These are phyloP conservation scores for Globodera rostochiensis DNA, from an alignment of 1,140 invertebrate genomes.

Conservation along the genomic window DNA sequence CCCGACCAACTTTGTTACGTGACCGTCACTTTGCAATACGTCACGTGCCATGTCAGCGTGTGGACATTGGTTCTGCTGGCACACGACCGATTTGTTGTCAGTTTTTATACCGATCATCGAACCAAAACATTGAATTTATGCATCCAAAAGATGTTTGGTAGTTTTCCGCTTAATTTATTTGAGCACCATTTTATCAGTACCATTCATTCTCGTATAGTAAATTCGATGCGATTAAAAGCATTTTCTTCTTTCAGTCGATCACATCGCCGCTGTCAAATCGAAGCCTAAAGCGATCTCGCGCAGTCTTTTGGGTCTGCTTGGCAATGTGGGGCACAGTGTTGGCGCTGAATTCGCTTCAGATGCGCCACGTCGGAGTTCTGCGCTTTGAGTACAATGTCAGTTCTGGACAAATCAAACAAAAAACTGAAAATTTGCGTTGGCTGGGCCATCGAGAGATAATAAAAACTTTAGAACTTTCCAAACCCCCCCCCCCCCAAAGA, in stretches of 20 bases:
- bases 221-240: no score
- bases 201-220: no score
- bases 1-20: slow-evolving; percentile 69
- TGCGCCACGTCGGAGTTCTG: slow-evolving; percentile 50
- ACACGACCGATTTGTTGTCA: slow-evolving; percentile 73
- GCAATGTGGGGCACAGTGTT: slow-evolving; percentile 45
- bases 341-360: slow-evolving; percentile 40
- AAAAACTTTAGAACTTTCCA: no score
- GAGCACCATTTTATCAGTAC: not conserved
- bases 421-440: no score
- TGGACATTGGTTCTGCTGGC: slow-evolving; percentile 94
- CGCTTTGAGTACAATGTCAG: slow-evolving; percentile 42
- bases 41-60: slow-evolving; percentile 87
- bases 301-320: slow-evolving; percentile 70
- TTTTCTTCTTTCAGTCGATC: slow-evolving; percentile 35
- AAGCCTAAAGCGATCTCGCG: slow-evolving; percentile 80
- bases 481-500: no score
- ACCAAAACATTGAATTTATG: no score
- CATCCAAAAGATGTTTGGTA: no score
- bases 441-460: no score
- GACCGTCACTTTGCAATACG: slow-evolving; percentile 66
- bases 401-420: no score
- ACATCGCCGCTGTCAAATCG: slow-evolving; percentile 70
- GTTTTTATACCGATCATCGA: no score
- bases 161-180: no score